Base-by-base conservation (phyloP, 2,113 vertebrate genomes). In the Podarcis muralis region DNA sequence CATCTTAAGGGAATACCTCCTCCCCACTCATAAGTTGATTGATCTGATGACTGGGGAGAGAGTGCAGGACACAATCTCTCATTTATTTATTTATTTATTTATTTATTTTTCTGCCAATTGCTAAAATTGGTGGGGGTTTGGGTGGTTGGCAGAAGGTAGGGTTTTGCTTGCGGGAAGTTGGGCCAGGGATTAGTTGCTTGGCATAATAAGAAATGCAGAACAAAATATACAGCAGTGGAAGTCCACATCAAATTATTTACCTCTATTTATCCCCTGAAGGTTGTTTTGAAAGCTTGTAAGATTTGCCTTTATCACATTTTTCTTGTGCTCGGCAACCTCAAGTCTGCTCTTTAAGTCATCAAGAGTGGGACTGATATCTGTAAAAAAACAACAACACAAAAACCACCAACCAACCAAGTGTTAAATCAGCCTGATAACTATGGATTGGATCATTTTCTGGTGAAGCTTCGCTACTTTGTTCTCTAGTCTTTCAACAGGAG, bases 221-320 rank as follows among this genome's bases (percentile, higher is more conserved):
- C 82, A 62, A 87, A 48, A 66, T 32, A 82, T 53, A 76, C 30
- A 83, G 30, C 83, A 90, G 1, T 20, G 84, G 27, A 83, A 71
- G 1, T 1, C 23, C 68, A 57, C 2, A 4, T 35, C 59, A 76
- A 87, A 69, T 59, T 53, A 40, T 90, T 68, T 91, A 99, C 99
- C 99, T 98, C 96, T 97, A 6, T 95, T 96, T 88, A 98, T 97
- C 86, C 94, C 92, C 0, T 90, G 94, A 25, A 99, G 94, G 27
- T 96, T 91, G 12, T 92, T 93, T 40, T 95, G 94, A 78, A 96
- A 90, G 79, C 96, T 83, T 0, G 95, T 86, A 69, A 99, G 96
- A 71, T 97, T 96, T 57, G 90, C 91, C 35, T 97, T 88, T 59
- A 99, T 92, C 4, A 87, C 35, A 27, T 95, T 96, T 80, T 97